These are phyloP conservation scores for Adela reaumurella DNA, from an alignment of 2,888 invertebrate species.

Conservation along the genomic window DNA sequence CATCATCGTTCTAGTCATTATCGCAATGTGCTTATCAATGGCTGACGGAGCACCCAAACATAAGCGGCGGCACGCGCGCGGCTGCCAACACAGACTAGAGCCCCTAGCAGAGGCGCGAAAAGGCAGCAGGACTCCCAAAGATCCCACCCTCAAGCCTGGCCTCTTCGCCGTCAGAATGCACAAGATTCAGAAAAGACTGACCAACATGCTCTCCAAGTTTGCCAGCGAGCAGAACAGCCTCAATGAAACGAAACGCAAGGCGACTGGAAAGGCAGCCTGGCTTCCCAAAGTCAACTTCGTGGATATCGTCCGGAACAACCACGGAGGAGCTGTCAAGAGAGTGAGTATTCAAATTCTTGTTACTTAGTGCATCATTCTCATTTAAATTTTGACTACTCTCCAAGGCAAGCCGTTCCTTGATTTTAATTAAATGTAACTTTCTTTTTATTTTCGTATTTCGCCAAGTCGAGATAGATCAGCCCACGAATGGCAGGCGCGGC, in stretches of 20 bases:
- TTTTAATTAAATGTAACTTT: conserved; percentile 8
- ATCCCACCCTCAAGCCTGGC: conserved; percentile 24
- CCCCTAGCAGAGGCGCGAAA: too few relatives aligned
- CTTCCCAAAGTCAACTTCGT: conserved; percentile 43
- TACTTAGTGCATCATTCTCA: neutral
- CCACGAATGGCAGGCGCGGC: neutral
- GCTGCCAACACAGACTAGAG: neutral
- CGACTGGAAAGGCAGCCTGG: conserved; percentile 40
- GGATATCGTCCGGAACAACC: conserved; percentile 35
- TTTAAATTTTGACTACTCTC: too few relatives aligned
- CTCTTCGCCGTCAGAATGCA: conserved; percentile 24
- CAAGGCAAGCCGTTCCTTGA: too few relatives aligned
- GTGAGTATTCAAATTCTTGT: conserved; percentile 5
- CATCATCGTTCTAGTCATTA: conserved; percentile 37
- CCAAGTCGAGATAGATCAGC: neutral
- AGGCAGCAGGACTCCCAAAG: conserved; percentile 19
- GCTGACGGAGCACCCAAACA: conserved; percentile 31
- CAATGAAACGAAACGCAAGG: conserved; percentile 31
- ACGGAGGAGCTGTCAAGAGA: conserved; percentile 11
- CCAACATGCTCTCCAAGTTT: conserved; percentile 33
- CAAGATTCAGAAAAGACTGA: conserved; percentile 34
- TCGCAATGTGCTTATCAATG: conserved; percentile 42
- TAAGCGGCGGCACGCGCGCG: conserved; percentile 23
- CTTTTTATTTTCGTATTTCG: neutral
- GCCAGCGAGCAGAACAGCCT: conserved; percentile 25